Evolutionary conservation across 2,888 invertebrate genomes (phyloP).

Genomic region (Lumbricus terrestris): DNA sequence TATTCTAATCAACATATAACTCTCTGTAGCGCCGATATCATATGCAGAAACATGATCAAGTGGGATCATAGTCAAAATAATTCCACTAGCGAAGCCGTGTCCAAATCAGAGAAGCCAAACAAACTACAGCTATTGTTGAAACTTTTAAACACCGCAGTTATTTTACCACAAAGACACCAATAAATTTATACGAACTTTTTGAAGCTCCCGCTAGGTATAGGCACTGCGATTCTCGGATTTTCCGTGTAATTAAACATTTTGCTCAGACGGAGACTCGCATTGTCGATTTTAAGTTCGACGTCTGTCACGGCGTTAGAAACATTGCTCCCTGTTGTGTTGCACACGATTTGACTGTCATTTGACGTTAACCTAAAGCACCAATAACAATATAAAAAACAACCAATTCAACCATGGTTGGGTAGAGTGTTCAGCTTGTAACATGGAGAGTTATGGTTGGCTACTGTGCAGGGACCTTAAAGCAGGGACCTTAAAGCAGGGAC

Average conservation of each 20-base stretch:
- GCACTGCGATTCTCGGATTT: slow-evolving; percentile 90
- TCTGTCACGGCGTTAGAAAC: not conserved
- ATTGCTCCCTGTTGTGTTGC: not conserved
- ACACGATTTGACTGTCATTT: not conserved
- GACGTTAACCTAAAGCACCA: not conserved
- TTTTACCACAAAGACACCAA: not conserved
- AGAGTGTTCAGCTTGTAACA: too few relatives aligned
- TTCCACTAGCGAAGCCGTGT: too few relatives aligned
- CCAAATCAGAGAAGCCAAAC: too few relatives aligned
- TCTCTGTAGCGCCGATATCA: too few relatives aligned
- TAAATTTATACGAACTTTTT: slow-evolving; percentile 59
- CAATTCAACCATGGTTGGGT: too few relatives aligned
- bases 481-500: too few relatives aligned
- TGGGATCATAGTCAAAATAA: too few relatives aligned
- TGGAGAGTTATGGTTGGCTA: too few relatives aligned
- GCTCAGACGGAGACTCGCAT: not conserved
- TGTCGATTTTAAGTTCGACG: slow-evolving; percentile 65
- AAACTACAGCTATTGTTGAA: not conserved
- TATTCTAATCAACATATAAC: not conserved
- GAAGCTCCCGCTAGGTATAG: slow-evolving; percentile 87
- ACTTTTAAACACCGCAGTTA: not conserved
- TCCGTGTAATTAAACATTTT: slow-evolving; percentile 70
- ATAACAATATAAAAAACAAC: not conserved
- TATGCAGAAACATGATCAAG: too few relatives aligned
- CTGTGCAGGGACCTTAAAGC: too few relatives aligned